Evolutionary conservation across 2,888 invertebrate genomes (phyloP).

Genomic region (Peribatodes rhomboidaria): DNA sequence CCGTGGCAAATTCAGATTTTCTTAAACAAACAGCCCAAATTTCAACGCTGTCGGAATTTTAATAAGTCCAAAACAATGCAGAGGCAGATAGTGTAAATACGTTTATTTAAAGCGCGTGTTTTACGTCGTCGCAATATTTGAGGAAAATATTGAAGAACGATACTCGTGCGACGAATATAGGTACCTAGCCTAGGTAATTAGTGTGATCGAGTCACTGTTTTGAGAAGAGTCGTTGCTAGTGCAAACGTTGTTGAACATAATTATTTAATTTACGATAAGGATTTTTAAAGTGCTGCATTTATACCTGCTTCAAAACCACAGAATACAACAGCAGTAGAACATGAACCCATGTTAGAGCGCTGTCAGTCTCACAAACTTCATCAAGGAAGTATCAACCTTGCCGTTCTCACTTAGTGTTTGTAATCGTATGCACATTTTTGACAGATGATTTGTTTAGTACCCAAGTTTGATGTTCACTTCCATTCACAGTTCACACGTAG

Average conservation of each 20-base stretch:
- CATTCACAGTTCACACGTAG: slow-evolving; percentile 34
- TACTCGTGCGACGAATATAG: not conserved
- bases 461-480: slow-evolving; percentile 19
- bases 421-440: slow-evolving; percentile 27
- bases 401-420: not conserved
- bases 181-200: not conserved
- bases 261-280: not conserved
- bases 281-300: not conserved
- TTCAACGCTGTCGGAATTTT: slow-evolving; percentile 2
- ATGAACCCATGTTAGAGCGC: slow-evolving; percentile 3
- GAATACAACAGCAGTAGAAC: not conserved
- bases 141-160: slow-evolving; percentile 2
- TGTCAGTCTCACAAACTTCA: slow-evolving; percentile 24
- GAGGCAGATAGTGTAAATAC: slow-evolving; percentile 2
- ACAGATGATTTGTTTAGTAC: slow-evolving; percentile 39
- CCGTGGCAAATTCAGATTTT: slow-evolving; percentile 6
- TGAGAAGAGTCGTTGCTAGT: not conserved
- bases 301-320: not conserved
- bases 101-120: not conserved
- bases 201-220: not conserved
- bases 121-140: slow-evolving; percentile 1
- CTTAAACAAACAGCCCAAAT: not conserved
- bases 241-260: not conserved
- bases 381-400: slow-evolving; percentile 30
- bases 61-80: slow-evolving; percentile 4